Base-by-base conservation (phyloP, 2,888 invertebrate species). In the Drosophila emarginata region DNA sequence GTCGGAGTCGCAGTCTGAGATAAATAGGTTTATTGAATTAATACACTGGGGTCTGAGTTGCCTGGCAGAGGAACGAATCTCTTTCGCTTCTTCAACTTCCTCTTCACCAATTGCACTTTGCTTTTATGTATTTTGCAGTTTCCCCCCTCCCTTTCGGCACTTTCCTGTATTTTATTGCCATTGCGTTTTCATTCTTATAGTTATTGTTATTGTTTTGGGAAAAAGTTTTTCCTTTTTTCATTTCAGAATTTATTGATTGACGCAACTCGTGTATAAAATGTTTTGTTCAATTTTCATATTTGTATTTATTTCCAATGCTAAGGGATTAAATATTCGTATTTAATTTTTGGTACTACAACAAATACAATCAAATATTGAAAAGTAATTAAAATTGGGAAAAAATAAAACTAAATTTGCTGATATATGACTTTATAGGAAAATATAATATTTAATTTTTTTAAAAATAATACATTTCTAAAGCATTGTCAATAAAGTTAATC, bases 11-110 rank as follows among this genome's bases (percentile, higher is more conserved):
- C 59, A 63, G 70, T 70, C 53, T 62, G 77, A 76, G 69, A 85
- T 82, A 82, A 82, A 82, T 80, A 78, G 82, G 82, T 85, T 82
- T 82, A 82, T 85, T 82, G 82, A 82, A 82, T 85, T 82, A 82
- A 82, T 82, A 66, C 85, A 68, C 78, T 45, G 73, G 69, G 72
- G 64, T n/a, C 28, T 39, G 64, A 50, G 26, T 40, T 45, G 45
- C 18, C 15, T 45, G 45, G 45, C 15, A 26, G 18, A 9, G 12
- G 21, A 12, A 18, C 18, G 15, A 45, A 45, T 45, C 36, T 28
- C 56, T 50, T 40, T 45, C 36, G 51, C 37, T 18, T 15, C 36
- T 40, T 40, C 14, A 40, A 36, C 54, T 40, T 18, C 40, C 57
- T 56, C 64, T 74, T 54, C 66, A 65, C 21, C 56, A 71, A 76